These are phyloP conservation scores for Lithophane semibrunnea DNA, from an alignment of 2,888 invertebrate genomes.

Conservation along the genomic window DNA sequence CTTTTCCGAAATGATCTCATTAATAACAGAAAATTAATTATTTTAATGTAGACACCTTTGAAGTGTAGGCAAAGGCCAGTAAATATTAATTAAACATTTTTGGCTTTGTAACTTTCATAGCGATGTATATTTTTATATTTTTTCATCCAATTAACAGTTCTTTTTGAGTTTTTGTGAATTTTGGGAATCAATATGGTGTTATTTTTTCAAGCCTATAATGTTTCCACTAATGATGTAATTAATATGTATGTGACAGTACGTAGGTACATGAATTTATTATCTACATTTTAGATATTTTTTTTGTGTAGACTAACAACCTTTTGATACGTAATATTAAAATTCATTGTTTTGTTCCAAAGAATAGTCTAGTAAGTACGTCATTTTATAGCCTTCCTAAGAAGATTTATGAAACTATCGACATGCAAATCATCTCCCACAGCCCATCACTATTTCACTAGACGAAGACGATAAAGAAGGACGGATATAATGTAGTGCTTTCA, in stretches of 20 bases:
- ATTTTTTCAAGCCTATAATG: conserved; percentile 31
- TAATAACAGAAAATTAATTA: conserved; percentile 73
- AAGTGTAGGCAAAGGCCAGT: conserved; percentile 69
- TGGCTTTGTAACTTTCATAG: conserved; percentile 52
- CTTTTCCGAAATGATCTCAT: conserved; percentile 69
- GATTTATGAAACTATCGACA: conserved; percentile 59
- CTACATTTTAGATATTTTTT: background rate
- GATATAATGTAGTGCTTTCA: conserved; percentile 89
- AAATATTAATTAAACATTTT: conserved; percentile 71
- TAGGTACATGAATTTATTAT: background rate
- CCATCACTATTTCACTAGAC: conserved; percentile 64
- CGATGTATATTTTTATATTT: conserved; percentile 48
- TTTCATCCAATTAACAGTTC: conserved; percentile 57
- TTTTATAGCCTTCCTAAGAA: background rate
- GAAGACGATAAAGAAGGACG: conserved; percentile 85
- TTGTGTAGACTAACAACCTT: background rate
- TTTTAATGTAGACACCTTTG: conserved; percentile 72
- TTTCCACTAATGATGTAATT: conserved; percentile 42
- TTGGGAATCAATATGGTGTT: conserved; percentile 26
- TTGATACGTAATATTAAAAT: background rate
- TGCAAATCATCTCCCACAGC: conserved; percentile 27
- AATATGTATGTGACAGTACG: background rate
- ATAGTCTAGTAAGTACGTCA: background rate
- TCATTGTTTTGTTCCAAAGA: background rate
- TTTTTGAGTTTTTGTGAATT: conserved; percentile 53